Conservation (phyloP, 2,797 vertebrate species). For the Hozukius guyotensis region DNA sequence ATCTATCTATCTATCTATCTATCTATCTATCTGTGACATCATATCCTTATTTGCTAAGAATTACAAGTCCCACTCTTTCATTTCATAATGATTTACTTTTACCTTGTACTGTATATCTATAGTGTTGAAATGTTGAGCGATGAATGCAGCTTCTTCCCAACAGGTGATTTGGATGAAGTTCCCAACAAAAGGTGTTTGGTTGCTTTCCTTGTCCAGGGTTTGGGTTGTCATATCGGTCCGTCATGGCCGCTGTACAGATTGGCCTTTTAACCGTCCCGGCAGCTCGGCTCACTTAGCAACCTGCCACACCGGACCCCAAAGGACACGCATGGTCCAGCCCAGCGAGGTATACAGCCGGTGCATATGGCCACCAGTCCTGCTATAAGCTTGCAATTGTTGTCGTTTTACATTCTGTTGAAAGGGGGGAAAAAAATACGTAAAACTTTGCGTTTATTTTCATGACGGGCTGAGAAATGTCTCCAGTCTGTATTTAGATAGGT, state of each 20-base stretch:
- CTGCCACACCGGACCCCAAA: not conserved
- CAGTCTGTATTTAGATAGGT: not conserved
- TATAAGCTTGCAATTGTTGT: not conserved
- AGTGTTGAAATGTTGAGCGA: not conserved
- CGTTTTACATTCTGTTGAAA: not conserved
- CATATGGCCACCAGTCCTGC: not conserved
- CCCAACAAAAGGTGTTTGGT: not conserved
- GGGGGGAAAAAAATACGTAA: no score
- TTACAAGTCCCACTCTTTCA: not conserved
- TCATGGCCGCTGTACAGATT: not conserved
- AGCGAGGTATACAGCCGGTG: not conserved
- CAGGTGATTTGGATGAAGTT: not conserved
- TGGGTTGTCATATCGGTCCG: not conserved
- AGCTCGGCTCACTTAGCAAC: conserved; percentile 4
- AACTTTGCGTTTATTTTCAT: not conserved
- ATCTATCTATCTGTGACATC: not conserved
- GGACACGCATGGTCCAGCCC: not conserved
- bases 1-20: not conserved
- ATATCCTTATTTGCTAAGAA: not conserved
- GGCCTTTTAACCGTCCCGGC: not conserved
- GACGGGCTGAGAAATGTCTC: not conserved
- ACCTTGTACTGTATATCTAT: not conserved
- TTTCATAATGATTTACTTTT: not conserved
- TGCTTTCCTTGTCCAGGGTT: not conserved
- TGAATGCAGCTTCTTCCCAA: not conserved